Conservation (phyloP, 2,113 vertebrate genomes). For the Indri indri region DNA sequence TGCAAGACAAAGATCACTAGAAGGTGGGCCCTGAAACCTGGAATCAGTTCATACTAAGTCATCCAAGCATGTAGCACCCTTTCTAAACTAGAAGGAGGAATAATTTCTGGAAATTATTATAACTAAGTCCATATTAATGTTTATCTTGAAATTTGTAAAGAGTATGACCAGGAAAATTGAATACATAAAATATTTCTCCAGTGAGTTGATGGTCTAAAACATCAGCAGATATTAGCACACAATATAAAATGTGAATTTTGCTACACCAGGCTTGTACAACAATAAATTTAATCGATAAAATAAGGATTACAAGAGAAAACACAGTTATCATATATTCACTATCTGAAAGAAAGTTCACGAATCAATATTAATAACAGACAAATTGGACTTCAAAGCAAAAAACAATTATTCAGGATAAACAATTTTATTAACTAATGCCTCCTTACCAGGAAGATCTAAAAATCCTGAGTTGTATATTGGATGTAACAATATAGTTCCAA, state of each 20-base stretch:
- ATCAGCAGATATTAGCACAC: not conserved
- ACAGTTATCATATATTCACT: not conserved
- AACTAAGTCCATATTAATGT: not conserved
- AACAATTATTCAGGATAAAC: not conserved
- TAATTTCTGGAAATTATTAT: not conserved
- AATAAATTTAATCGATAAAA: not conserved
- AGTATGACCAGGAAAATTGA: not conserved
- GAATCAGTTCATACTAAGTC: not conserved
- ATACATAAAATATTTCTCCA: not conserved
- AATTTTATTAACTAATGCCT: not conserved
- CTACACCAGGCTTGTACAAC: not conserved
- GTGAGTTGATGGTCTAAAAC: not conserved
- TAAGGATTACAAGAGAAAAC: not conserved
- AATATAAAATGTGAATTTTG: not conserved
- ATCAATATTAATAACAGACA: not conserved
- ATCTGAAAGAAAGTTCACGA: not conserved
- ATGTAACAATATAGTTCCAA: not conserved
- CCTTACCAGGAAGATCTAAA: not conserved
- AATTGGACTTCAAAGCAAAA: not conserved
- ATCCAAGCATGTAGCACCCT: not conserved
- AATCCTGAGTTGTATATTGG: not conserved
- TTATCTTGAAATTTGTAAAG: not conserved
- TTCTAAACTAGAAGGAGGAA: not conserved
- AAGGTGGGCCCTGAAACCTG: rapidly evolving
- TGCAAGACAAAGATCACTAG: not conserved